A percentile compares a stretch with the other conserved stretches of the same genome.
Evolutionary conservation across 2,888 invertebrate species (phyloP).

Genomic region (Apoda limacodes): DNA sequence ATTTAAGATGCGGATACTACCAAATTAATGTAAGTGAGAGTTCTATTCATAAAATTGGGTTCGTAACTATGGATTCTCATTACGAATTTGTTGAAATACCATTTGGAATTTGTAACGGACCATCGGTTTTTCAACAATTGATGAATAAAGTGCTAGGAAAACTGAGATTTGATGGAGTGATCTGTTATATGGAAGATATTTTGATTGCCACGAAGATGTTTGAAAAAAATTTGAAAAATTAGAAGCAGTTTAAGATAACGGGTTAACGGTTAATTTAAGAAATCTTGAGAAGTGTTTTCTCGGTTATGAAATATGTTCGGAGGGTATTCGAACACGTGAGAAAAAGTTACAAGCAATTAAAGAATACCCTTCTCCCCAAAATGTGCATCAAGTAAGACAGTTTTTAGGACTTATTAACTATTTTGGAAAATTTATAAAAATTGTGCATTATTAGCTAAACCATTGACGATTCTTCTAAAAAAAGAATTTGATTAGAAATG

Average conservation of each 20-base stretch:
- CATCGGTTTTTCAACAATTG: slow-evolving; percentile 27
- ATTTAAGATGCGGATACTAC: slow-evolving; percentile 26
- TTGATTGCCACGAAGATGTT: slow-evolving; percentile 1
- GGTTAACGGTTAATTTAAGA: slow-evolving; percentile 4
- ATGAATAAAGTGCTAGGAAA: slow-evolving; percentile 21
- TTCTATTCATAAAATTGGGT: slow-evolving; percentile 28
- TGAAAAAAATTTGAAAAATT: not conserved
- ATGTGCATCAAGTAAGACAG: slow-evolving; percentile 4
- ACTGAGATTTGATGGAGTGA: not conserved
- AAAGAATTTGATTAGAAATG: slow-evolving; percentile 1
- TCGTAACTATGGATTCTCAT: slow-evolving; percentile 28
- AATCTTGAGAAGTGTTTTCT: slow-evolving; percentile 5
- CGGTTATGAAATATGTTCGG: slow-evolving; percentile 2
- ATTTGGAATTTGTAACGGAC: slow-evolving; percentile 29
- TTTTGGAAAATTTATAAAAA: slow-evolving; percentile 4
- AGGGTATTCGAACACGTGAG: slow-evolving; percentile 2
- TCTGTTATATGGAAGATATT: slow-evolving; percentile 4
- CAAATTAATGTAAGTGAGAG: slow-evolving; percentile 26
- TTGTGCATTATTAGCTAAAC: slow-evolving; percentile 2
- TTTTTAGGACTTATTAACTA: slow-evolving; percentile 4
- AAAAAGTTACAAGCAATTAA: slow-evolving; percentile 2
- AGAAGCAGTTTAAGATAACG: not conserved
- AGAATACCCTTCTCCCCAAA: slow-evolving; percentile 2
- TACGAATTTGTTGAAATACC: slow-evolving; percentile 24
- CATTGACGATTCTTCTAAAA: slow-evolving; percentile 4